Percentiles rank a stretch among this genome's conserved stretches.
Conservation (phyloP, 2,888 invertebrate species). For the Crocallis elinguaria region DNA sequence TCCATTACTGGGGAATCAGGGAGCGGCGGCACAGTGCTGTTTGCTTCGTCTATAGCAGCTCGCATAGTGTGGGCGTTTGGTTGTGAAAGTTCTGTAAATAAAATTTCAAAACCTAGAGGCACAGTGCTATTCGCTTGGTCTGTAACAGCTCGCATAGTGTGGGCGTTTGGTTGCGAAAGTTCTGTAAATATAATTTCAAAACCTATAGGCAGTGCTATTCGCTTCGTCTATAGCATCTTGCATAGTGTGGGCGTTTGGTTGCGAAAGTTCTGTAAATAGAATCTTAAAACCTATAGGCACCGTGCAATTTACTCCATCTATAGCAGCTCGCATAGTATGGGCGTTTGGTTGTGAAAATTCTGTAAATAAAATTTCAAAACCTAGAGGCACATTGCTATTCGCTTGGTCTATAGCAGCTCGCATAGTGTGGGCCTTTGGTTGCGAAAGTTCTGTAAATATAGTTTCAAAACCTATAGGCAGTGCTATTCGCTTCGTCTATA, state of each 20-base stretch:
- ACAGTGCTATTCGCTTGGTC: no score
- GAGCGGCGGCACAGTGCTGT: constrained; percentile 47
- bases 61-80: constrained; percentile 63
- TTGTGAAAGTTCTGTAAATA: no score
- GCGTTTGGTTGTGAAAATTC: no score
- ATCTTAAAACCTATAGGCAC: no score
- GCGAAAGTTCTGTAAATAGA: no score
- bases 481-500: constrained; percentile 43
- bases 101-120: no score
- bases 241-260: no score
- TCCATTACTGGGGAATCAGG: constrained; percentile 6
- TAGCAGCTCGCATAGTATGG: constrained; percentile 26
- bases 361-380: no score
- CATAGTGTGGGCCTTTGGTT: constrained; percentile 37
- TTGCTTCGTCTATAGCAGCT: constrained; percentile 61
- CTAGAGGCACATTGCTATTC: constrained; percentile 55
- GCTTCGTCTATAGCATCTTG: constrained; percentile 49
- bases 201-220: constrained; percentile 59
- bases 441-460: constrained; percentile 55
- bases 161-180: no score
- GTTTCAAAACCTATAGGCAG: neutral
- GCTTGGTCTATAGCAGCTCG: constrained; percentile 47
- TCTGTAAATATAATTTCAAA: no score
- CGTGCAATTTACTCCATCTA: constrained; percentile 61
- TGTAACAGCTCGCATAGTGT: constrained; percentile 28